Percentiles rank a stretch among this genome's conserved stretches.
Evolutionary conservation across 2,113 vertebrate genomes (phyloP).

Genomic region (Hydrochoerus hydrochaeris): DNA sequence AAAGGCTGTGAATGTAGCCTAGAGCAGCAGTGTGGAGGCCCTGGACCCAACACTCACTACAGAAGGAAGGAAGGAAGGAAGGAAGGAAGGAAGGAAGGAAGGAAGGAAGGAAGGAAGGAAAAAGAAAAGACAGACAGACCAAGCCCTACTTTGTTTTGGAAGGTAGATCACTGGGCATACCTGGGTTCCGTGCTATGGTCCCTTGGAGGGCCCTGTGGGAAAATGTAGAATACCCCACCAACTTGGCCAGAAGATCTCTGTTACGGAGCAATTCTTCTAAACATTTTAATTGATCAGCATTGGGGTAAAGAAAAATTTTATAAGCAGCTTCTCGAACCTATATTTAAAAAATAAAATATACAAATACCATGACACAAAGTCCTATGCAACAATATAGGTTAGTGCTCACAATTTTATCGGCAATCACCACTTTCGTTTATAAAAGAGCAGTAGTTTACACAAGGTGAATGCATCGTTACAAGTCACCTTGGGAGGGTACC

Average conservation of each 20-base stretch:
- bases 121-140: not conserved
- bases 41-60: not conserved
- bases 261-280: slow-evolving; percentile 93
- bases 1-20: not conserved
- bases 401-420: not conserved
- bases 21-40: not conserved
- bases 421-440: not conserved
- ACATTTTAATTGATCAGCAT: slow-evolving; percentile 87
- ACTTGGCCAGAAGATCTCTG: slow-evolving; percentile 91
- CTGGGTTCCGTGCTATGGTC: slow-evolving; percentile 96
- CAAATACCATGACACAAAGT: not conserved
- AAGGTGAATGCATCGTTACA: not conserved
- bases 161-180: slow-evolving; percentile 80
- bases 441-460: not conserved
- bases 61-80: not conserved
- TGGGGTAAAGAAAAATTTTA: slow-evolving; percentile 96
- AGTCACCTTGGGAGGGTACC: not conserved
- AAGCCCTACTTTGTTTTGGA: not conserved
- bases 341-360: not conserved
- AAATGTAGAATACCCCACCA: slow-evolving; percentile 95
- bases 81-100: not conserved
- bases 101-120: not conserved
- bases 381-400: not conserved
- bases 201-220: slow-evolving; percentile 96
- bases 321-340: slow-evolving; percentile 97